Evolutionary conservation across 2,113 vertebrate species (phyloP).

Genomic region (Theristicus caerulescens): DNA sequence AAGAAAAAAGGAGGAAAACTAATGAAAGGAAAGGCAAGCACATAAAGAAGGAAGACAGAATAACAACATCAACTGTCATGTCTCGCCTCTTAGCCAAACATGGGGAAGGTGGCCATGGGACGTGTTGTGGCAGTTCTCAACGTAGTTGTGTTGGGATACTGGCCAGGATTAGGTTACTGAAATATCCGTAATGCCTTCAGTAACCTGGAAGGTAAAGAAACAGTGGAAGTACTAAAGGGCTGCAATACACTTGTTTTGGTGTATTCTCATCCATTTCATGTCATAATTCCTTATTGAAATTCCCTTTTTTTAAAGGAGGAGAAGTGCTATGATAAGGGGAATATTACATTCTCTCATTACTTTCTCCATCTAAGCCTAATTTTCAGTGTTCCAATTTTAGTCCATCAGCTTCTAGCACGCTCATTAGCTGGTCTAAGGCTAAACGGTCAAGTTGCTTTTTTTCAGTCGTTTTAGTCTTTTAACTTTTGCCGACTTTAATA

Average conservation of each 20-base stretch:
- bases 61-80: not conserved
- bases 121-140: accelerated
- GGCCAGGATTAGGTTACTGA: not conserved
- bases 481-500: not conserved
- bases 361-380: not conserved
- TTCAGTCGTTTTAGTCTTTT: not conserved
- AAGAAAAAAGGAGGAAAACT: not conserved
- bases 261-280: not conserved
- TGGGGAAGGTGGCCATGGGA: not conserved
- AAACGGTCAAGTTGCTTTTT: not conserved
- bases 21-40: not conserved
- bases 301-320: not conserved
- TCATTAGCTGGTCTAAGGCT: not conserved
- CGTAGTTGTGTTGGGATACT: not conserved
- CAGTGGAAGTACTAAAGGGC: not conserved
- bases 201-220: not conserved
- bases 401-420: not conserved
- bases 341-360: not conserved
- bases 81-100: not conserved
- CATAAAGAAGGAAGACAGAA: not conserved
- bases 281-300: not conserved
- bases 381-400: not conserved
- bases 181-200: not conserved
- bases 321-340: not conserved
- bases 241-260: not conserved